These are phyloP conservation scores for Schizopygopsis pylzovi DNA, from an alignment of 2,797 vertebrate genomes.

Conservation along the genomic window DNA sequence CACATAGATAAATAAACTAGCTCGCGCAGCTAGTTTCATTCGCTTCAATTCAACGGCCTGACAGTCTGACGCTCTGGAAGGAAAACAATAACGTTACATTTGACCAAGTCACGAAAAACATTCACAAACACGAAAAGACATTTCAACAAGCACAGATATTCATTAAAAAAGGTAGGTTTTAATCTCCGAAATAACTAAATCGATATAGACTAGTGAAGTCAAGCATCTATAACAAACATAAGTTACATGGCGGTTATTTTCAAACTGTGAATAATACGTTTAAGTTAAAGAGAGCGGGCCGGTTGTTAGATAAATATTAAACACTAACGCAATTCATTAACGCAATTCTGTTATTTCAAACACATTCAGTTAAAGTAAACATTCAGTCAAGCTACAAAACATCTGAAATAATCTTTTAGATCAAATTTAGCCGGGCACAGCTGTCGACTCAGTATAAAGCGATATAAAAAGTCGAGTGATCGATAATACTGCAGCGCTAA, in stretches of 20 bases:
- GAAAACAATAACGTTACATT: background rate
- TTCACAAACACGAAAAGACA: background rate
- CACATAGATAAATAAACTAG: background rate
- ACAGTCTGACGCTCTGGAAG: background rate
- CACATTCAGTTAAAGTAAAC: background rate
- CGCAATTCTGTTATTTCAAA: background rate
- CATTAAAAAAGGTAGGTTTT: background rate
- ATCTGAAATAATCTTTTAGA: background rate
- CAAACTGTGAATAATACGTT: constrained; percentile 31
- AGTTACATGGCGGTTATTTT: constrained; percentile 45
- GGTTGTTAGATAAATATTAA: background rate
- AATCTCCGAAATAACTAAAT: background rate
- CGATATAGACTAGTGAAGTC: background rate
- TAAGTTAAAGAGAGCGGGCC: background rate
- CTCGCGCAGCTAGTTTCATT: background rate
- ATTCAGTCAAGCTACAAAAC: background rate
- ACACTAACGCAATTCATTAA: background rate
- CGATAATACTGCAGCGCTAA: background rate
- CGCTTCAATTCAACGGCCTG: background rate
- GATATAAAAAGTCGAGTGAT: background rate
- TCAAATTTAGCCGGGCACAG: background rate
- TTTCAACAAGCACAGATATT: background rate
- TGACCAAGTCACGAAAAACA: background rate
- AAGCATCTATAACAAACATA: constrained; percentile 3
- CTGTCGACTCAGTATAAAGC: background rate